Evolutionary conservation across 2,888 invertebrate genomes (phyloP).

Genomic region (Cheilosia scutellata): DNA sequence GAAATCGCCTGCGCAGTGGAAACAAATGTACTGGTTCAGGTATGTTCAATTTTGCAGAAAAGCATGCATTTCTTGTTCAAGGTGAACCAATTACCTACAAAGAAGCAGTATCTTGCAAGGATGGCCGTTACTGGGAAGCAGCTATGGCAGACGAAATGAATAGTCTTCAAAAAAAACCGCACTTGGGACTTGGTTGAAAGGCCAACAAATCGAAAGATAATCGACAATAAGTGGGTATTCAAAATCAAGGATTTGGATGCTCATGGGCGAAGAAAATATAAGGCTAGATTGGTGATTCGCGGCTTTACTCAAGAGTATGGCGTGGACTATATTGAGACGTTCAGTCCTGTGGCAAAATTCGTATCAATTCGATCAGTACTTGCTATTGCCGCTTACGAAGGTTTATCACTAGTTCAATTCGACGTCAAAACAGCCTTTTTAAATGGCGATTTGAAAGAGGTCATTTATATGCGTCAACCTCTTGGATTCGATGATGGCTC

Average conservation of each 20-base stretch:
- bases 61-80: conserved; percentile 42
- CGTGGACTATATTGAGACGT: conserved; percentile 79
- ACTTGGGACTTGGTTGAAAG: conserved; percentile 67
- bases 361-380: conserved; percentile 76
- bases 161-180: conserved; percentile 65
- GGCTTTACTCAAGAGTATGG: conserved; percentile 78
- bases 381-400: conserved; percentile 61
- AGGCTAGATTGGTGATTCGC: conserved; percentile 78
- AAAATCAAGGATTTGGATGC: conserved; percentile 73
- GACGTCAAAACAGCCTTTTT: conserved; percentile 73
- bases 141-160: conserved; percentile 74
- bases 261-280: conserved; percentile 76
- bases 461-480: conserved; percentile 69
- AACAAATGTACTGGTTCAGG: conserved; percentile 3
- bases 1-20: background rate
- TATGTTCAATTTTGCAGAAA: conserved; percentile 14
- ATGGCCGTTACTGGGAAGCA: conserved; percentile 67
- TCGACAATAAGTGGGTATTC: conserved; percentile 78
- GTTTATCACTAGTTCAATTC: conserved; percentile 47
- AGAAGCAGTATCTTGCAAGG: conserved; percentile 64
- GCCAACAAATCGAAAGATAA: conserved; percentile 69
- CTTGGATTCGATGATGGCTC: conserved; percentile 72
- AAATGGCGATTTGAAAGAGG: conserved; percentile 51
- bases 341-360: conserved; percentile 78
- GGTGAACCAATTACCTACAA: conserved; percentile 65